phyloP scores from a whole-genome alignment of 2,888 invertebrate species.

The Pandemis cinnamomeana region DNA sequence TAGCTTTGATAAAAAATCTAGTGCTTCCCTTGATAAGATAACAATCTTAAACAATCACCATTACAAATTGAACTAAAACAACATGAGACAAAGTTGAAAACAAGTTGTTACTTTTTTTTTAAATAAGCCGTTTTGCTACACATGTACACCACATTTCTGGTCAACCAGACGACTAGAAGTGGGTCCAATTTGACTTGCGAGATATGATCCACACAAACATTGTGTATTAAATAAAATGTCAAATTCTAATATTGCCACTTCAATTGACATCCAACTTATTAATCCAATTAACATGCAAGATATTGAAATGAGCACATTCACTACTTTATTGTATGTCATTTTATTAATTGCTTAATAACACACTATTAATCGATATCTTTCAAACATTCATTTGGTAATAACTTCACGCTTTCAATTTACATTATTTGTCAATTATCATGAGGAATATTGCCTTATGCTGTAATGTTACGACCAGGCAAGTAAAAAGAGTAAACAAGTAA shows the following conservation, averaged over 20 bases:
- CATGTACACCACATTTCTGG: no score
- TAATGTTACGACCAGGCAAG: no score
- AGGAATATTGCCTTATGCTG: no score
- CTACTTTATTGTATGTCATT: neutral
- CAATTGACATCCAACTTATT: neutral
- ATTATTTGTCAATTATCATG: no score
- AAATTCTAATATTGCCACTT: neutral
- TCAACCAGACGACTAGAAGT: no score
- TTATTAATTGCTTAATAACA: neutral
- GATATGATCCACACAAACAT: no score
- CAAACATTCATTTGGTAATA: neutral
- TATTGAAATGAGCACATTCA: neutral
- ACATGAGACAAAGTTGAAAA: neutral
- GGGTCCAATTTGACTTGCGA: no score
- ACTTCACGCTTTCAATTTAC: neutral
- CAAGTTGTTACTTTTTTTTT: no score
- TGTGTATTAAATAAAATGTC: no score
- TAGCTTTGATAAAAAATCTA: neutral
- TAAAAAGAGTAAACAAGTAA: no score
- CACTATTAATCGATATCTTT: neutral
- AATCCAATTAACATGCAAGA: neutral
- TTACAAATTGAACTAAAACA: neutral
- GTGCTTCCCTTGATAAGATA: neutral
- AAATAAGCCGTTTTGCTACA: no score
- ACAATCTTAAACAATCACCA: neutral